Percentiles rank a stretch among this genome's conserved stretches.
Conservation (phyloP, 1,140 invertebrate species). For the Drosophila triauraria region DNA sequence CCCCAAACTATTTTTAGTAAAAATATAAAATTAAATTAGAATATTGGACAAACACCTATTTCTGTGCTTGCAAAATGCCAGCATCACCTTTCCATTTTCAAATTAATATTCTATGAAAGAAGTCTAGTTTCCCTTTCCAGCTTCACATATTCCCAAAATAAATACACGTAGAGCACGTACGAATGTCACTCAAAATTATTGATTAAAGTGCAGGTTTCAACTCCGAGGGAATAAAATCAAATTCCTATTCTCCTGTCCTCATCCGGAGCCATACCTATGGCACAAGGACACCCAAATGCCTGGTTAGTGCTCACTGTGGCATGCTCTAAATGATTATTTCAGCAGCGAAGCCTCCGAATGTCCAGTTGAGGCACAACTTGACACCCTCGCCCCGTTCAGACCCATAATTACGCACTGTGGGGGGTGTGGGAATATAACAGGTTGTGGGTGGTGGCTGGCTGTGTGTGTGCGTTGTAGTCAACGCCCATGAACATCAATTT, state of each 20-base stretch:
- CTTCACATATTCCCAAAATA: neutral
- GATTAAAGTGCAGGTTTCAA: neutral
- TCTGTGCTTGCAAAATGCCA: neutral
- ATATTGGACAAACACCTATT: no score
- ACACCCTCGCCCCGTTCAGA: neutral
- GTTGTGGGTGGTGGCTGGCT: slow-evolving; percentile 5
- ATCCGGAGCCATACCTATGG: neutral
- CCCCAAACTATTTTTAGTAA: no score
- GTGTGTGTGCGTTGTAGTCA: slow-evolving; percentile 21
- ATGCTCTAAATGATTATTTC: slow-evolving; percentile 51
- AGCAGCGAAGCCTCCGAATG: slow-evolving; percentile 9
- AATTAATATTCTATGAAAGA: neutral
- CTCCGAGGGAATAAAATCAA: slow-evolving; percentile 17
- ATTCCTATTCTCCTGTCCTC: neutral
- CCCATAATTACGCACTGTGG: slow-evolving; percentile 52
- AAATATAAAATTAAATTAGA: no score
- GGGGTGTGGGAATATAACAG: slow-evolving; percentile 19
- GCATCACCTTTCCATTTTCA: neutral
- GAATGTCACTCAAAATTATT: neutral
- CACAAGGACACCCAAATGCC: slow-evolving; percentile 16
- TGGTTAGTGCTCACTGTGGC: slow-evolving; percentile 14
- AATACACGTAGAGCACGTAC: neutral
- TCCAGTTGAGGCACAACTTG: slow-evolving; percentile 20
- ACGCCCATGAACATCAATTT: slow-evolving; percentile 81
- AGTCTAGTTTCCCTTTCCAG: no score